Evolutionary conservation across 2,888 invertebrate genomes (phyloP), one percentile per base, ranked within the genome.

Genomic region (Agrotis puta): DNA sequence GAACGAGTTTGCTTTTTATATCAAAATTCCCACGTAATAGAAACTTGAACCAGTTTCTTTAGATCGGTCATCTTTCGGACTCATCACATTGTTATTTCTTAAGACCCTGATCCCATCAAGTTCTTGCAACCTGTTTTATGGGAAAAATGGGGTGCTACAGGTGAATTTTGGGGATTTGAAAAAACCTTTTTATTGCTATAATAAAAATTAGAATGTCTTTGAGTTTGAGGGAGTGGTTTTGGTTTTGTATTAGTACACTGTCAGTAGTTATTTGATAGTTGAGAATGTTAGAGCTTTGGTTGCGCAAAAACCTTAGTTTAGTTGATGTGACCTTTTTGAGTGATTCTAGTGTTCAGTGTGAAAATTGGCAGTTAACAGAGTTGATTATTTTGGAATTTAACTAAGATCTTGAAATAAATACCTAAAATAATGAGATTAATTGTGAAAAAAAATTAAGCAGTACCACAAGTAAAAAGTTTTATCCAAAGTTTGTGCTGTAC

Each of bases 1-100:
- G 3, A 77, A 81, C 81, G 61, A 69, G 74, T 73, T 74, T 22
- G 39, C 69, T 74, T 78, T 80, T 76, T 77, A 70, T 62, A 64
- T 59, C 22, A 24, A 70, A 66, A 67, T 87, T 88, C 88, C 74
- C 88, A 88, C 84, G 86, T 74, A 47, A 20, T 43, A 71, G 2
- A 64, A 9, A 63, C 50, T 61, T 69, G 63, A 70, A 87, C 85
- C 65, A 82, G 87, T 84, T 88, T 70, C 47, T 74, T 79, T 58
- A 45, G 59, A 62, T 45, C 48, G 76, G 70, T 69, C 78, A 79
- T 79, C 78, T 82, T 77, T 74, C 9, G 53, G 27, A 58, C 59
- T 18, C 80, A 79, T 76, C 77, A 68, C 53, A 75, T 80, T 70
- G 74, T 71, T 65, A 83, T 80, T 70, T 69, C 74, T 63, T 33